Percentiles rank a stretch among this genome's conserved stretches.
phyloP scores from a whole-genome alignment of 2,888 invertebrate genomes.

The Frankliniella intonsa region DNA sequence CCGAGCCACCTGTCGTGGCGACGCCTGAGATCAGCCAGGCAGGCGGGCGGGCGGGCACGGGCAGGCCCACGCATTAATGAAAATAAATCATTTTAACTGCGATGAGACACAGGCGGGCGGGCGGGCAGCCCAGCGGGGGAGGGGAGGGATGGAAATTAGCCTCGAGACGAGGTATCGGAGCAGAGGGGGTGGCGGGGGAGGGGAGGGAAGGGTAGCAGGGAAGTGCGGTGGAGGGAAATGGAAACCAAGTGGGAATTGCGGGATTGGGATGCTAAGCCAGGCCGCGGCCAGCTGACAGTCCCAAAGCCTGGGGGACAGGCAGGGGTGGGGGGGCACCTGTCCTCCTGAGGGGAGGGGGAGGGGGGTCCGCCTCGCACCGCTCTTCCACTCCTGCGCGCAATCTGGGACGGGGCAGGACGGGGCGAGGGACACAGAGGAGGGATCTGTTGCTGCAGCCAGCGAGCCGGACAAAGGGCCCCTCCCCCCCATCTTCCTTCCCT shows the following conservation, averaged over 20 bases:
- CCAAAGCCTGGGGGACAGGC: background rate
- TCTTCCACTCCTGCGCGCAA: background rate
- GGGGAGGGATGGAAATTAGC: slow-evolving; percentile 11
- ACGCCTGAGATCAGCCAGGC: background rate
- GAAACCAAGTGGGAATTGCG: slow-evolving; percentile 22
- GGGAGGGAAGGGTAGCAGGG: background rate
- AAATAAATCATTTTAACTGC: slow-evolving; percentile 1
- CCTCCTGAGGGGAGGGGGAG: background rate
- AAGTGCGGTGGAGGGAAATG: background rate
- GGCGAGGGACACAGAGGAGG: background rate
- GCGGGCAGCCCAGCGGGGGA: background rate
- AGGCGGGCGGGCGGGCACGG: background rate
- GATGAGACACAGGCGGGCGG: background rate
- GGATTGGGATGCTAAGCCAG: slow-evolving; percentile 24
- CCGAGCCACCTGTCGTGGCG: no score
- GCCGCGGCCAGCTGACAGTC: slow-evolving; percentile 23
- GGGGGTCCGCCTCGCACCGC: background rate
- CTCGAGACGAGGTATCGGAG: slow-evolving; percentile 1
- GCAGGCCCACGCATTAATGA: background rate
- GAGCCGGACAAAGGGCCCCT: slow-evolving; percentile 3
- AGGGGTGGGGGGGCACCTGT: background rate
- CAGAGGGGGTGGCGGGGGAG: background rate
- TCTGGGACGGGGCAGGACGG: background rate
- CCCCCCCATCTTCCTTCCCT: background rate
- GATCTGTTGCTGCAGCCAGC: background rate